Evolutionary conservation across 1,140 invertebrate genomes (phyloP).

Genomic region (Idris sp.): DNA sequence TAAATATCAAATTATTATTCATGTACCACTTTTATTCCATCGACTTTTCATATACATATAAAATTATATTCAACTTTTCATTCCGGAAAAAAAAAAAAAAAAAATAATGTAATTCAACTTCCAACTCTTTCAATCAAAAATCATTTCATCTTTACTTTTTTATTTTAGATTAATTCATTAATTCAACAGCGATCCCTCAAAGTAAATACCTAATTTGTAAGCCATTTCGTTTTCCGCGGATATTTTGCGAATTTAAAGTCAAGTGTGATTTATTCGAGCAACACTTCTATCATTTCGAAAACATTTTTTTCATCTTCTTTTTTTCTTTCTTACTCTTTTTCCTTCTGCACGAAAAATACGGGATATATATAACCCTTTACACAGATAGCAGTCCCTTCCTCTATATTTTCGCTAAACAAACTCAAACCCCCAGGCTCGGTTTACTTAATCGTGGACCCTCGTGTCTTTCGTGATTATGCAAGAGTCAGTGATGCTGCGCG

Average conservation of each 20-base stretch:
- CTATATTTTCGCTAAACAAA: conserved; percentile 66
- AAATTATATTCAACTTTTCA: no score
- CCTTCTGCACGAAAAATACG: conserved; percentile 3
- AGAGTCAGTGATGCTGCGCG: conserved; percentile 48
- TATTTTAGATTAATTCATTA: conserved; percentile 2
- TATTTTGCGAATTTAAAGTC: conserved; percentile 33
- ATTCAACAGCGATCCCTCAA: conserved; percentile 26
- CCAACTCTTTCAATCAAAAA: background rate
- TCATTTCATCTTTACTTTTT: background rate
- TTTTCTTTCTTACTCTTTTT: no score
- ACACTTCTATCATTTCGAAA: conserved; percentile 21
- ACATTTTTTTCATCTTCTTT: background rate
- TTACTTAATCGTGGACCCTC: conserved; percentile 54
- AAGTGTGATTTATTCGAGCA: conserved; percentile 46
- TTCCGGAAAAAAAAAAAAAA: no score
- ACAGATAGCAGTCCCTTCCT: conserved; percentile 36
- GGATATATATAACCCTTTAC: conserved; percentile 41
- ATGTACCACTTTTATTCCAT: no score
- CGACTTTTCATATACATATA: no score
- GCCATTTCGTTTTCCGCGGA: background rate
- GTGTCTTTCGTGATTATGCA: conserved; percentile 57
- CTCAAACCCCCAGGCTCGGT: conserved; percentile 56
- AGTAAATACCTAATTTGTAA: conserved; percentile 35
- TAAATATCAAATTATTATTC: no score
- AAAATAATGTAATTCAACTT: no score